Base-by-base conservation (phyloP, 53 echinoderm and acorn worm genomes). In the Actinopyga echinites region DNA sequence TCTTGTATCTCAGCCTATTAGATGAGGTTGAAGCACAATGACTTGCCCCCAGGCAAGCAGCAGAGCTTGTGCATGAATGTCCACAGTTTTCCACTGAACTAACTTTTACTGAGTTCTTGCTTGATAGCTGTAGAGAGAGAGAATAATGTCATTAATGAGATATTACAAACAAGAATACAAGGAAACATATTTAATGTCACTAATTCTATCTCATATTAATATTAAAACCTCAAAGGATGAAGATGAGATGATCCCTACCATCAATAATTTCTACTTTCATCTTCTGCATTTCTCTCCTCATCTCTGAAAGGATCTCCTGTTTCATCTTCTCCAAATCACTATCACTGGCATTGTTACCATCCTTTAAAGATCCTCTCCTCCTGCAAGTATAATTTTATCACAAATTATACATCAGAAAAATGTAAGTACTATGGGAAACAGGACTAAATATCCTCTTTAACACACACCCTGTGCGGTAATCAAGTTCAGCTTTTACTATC, bases 191-290 rank as follows among this genome's bases (percentile, higher is more conserved):
- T 15, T 15, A 56, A 21, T 15, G 20, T 9, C 8, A 60, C 61
- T 26, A 2, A 60, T 29, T 26, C 2, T 60, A 3, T 26, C 29
- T 26, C 24, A 24, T 2, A 5, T 56, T 12, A 56, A 10, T 40
- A 40, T 10, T 40, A 40, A 68, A 28, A 68, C 35, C 28, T 1
- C 35, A 38, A 23, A 69, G 8, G 40, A 37, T 8, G 49, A 17
- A 5, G 49, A 13, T 49, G 37, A 53, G 4, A 40, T 21, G 23
- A 56, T 24, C 82, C 84, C 56, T 34, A 96, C 96, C 96, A 85
- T 93, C 96, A 60, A 96, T 91, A 42, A 96, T 96, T 82, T 96
- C 96, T 86, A 73, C 73, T 79, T 95, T 95, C 58, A 89, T 77
- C 60, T 93, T 93, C 33, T 86, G 83, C 30, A 96, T 86, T 80